These are phyloP conservation scores for Conopomorpha cramerella DNA, from an alignment of 1,140 invertebrate genomes.

Conservation along the genomic window DNA sequence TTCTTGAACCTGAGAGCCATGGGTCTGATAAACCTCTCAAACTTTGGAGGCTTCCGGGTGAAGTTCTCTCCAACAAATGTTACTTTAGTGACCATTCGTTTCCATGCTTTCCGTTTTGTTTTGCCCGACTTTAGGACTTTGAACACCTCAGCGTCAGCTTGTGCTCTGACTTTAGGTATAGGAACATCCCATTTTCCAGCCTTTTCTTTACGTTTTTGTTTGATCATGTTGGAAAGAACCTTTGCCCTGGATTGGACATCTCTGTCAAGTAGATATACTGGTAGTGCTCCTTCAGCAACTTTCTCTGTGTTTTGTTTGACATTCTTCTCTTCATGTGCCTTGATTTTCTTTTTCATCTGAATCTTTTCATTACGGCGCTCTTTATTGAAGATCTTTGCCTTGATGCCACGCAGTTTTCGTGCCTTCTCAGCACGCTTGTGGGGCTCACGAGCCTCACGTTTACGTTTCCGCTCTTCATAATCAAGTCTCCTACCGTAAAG, in stretches of 20 bases:
- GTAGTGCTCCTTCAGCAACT: constrained; percentile 87
- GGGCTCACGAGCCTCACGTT: constrained; percentile 90
- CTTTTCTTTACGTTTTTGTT: constrained; percentile 99
- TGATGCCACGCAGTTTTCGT: constrained; percentile 90
- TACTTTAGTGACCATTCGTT: constrained; percentile 99
- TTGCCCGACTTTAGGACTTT: constrained; percentile 95
- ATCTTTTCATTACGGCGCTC: constrained; percentile 97
- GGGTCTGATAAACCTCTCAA: constrained; percentile 97
- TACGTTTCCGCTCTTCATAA: constrained; percentile 96
- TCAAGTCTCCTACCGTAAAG: constrained; percentile 94
- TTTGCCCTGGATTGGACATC: constrained; percentile 94
- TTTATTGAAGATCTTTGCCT: constrained; percentile 98
- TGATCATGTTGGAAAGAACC: constrained; percentile 98
- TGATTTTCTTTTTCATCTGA: constrained; percentile 98
- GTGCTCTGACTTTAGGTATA: constrained; percentile 95
- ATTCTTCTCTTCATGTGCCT: constrained; percentile 88
- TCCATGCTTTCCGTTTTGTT: constrained; percentile 96
- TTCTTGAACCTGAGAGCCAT: constrained; percentile 97
- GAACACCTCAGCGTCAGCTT: constrained; percentile 98
- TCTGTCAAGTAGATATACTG: constrained; percentile 95
- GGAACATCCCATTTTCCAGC: constrained; percentile 99
- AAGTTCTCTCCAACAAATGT: constrained; percentile 98
- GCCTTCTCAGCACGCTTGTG: constrained; percentile 91
- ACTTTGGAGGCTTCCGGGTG: constrained; percentile 98
- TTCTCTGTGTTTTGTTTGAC: constrained; percentile 86